phyloP scores from a whole-genome alignment of 2,797 vertebrate species.

The Alouatta caraya region DNA sequence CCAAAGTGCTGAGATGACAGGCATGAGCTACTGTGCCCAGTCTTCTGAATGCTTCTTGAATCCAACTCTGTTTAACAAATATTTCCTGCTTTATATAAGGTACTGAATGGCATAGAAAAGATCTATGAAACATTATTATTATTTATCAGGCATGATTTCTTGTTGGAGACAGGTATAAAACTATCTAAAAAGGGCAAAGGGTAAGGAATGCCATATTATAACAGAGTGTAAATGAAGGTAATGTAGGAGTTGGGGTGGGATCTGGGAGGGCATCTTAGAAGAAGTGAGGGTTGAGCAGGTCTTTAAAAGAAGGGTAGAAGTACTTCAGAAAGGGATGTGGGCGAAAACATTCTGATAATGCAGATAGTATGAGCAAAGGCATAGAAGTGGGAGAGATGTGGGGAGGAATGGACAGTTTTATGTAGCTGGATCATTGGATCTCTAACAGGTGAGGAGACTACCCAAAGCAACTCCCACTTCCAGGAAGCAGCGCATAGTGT shows the following conservation, averaged over 20 bases:
- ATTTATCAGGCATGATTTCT: not conserved
- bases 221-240: not conserved
- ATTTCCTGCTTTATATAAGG: not conserved
- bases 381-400: not conserved
- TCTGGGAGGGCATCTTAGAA: not conserved
- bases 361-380: not conserved
- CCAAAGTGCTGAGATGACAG: too few species aligned
- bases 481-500: not conserved
- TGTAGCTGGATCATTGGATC: not conserved
- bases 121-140: not conserved
- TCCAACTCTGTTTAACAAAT: not conserved
- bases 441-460: not conserved
- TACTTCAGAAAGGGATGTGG: not conserved
- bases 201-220: not conserved
- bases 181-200: not conserved
- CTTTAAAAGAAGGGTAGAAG: not conserved
- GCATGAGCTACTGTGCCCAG: too few species aligned
- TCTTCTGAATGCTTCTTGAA: not conserved
- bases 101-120: not conserved
- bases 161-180: not conserved
- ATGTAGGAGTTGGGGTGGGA: not conserved
- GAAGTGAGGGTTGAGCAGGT: not conserved
- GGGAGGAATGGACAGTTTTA: not conserved
- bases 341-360: not conserved
- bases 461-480: not conserved